Evolutionary conservation across 53 echinoderm and acorn worm genomes (phyloP), one percentile per base, ranked within the genome.

Genomic region (Apostichopus leukothele): DNA sequence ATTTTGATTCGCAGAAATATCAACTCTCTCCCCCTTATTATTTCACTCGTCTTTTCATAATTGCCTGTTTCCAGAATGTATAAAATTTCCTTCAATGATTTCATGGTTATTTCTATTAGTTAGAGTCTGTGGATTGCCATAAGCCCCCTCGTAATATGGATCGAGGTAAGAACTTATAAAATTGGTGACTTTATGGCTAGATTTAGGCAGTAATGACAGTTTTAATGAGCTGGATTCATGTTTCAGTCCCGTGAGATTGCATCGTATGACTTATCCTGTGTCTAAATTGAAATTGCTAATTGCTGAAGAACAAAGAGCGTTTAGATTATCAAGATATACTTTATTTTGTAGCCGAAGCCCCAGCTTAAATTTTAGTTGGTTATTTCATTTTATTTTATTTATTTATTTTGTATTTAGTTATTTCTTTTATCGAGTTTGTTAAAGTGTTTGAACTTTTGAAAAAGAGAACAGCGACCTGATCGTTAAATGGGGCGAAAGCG

Each of bases 221-320:
- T 71, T 71, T 71, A 71, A 71, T 71, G 71, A 71, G 71, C 18
- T 71, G 18, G 71, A 71, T 71, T 71, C 71, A 71, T 71, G 71
- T 71, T 19, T 6, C 71, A 71, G 0, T 71, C 71, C 71, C 71
- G 6, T 19, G 20, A 71, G 14, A 19, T 71, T 71, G 18, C 18
- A 5, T 19, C 16, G 12, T 63, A 16, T 63, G 63, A 63, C 16
- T 71, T n/a, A 71, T 71, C 71, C 14, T 71, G 6, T 71, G 13
- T 71, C 71, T 57, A 71, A 71, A 71, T 71, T 71, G 71, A 71
- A 71, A 71, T 14, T 18, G 18, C 71, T 16, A 71, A n/a, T 71
- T n/a, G 18, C 20, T 71, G 13, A 71, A n/a, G 6, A 71, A 71
- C 13, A 6, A 71, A 16, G 18, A 71, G 20, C 16, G 18, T 16